Evolutionary conservation across 1,140 invertebrate species (phyloP).

Genomic region (Thrips palmi): DNA sequence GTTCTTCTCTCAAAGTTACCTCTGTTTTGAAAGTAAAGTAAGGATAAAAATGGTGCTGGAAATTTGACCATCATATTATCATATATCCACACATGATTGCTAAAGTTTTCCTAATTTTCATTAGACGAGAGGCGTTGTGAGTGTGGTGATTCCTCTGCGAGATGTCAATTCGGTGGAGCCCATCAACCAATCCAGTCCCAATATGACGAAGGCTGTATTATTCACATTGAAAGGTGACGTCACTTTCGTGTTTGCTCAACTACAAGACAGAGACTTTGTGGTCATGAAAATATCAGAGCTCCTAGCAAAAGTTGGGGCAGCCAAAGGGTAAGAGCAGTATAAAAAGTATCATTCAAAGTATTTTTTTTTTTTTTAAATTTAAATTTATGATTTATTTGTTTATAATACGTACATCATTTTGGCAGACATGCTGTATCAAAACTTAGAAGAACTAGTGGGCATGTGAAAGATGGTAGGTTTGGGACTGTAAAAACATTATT

Average conservation of each 20-base stretch:
- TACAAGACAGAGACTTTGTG: slow-evolving; percentile 75
- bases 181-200: slow-evolving; percentile 64
- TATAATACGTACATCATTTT: no score
- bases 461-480: no score
- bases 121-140: slow-evolving; percentile 66
- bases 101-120: no score
- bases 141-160: slow-evolving; percentile 72
- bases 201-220: slow-evolving; percentile 50
- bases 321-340: not conserved
- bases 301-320: slow-evolving; percentile 32
- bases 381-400: no score
- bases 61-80: not conserved
- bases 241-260: slow-evolving; percentile 77
- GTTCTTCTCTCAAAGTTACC: slow-evolving; percentile 84
- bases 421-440: no score
- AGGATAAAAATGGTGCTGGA: slow-evolving; percentile 16
- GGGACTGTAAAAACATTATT: no score
- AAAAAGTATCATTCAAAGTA: not conserved
- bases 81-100: no score
- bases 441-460: no score
- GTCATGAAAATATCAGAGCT: slow-evolving; percentile 80
- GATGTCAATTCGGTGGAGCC: slow-evolving; percentile 53
- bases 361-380: not conserved
- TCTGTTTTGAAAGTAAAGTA: slow-evolving; percentile 91
- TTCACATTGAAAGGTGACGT: no score